phyloP scores from a whole-genome alignment of 2,797 vertebrate species.

The Typhlichthys subterraneus region DNA sequence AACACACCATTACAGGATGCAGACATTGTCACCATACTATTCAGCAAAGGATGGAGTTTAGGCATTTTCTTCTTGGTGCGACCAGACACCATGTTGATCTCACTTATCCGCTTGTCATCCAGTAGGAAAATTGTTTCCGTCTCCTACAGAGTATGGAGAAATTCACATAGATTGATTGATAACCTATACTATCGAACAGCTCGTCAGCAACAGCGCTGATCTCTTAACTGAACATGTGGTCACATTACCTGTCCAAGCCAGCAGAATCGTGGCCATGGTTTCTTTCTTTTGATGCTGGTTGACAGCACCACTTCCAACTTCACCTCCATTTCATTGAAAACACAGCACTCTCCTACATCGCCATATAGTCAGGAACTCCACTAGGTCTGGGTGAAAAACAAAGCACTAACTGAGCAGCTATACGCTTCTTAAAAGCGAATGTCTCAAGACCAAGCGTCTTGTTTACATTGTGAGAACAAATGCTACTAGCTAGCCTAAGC shows the following conservation, averaged over 20 bases:
- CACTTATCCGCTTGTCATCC: slow-evolving; percentile 87
- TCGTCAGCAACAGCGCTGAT: too few species aligned
- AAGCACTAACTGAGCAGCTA: neutral
- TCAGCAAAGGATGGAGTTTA: slow-evolving; percentile 84
- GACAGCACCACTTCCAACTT: slow-evolving; percentile 89
- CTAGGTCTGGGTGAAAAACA: neutral
- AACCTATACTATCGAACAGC: too few species aligned
- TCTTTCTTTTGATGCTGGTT: slow-evolving; percentile 89
- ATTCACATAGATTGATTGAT: too few species aligned
- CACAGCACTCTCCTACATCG: too few species aligned
- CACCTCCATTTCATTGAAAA: slow-evolving; percentile 81
- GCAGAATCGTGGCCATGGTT: slow-evolving; percentile 89
- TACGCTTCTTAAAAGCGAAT: too few species aligned
- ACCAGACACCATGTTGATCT: slow-evolving; percentile 89
- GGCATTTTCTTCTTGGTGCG: slow-evolving; percentile 89
- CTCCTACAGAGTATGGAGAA: slow-evolving; percentile 74
- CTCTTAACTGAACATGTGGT: neutral
- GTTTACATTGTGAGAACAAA: neutral
- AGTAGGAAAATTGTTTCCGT: slow-evolving; percentile 91
- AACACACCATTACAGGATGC: slow-evolving; percentile 84
- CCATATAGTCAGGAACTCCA: neutral
- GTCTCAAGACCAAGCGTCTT: too few species aligned
- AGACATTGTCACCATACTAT: slow-evolving; percentile 80
- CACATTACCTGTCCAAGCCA: slow-evolving; percentile 90
- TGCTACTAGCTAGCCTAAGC: slow-evolving; percentile 48